phyloP scores from a whole-genome alignment of 1,140 invertebrate species.

The Aphis gossypii region DNA sequence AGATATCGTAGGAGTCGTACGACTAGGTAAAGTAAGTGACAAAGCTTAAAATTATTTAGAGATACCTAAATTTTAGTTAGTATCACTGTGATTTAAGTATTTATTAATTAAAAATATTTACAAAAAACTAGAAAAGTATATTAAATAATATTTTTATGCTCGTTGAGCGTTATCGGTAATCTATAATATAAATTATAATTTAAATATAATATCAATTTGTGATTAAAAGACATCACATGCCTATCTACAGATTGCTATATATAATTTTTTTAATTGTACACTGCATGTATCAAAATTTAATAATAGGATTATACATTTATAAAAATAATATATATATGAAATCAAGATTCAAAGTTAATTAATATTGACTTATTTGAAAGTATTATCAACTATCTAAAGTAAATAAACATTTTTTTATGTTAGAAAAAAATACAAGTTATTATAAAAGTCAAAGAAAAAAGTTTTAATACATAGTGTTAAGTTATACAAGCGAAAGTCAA shows the following conservation, averaged over 20 bases:
- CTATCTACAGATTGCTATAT: background rate
- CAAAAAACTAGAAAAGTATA: background rate
- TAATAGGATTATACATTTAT: background rate
- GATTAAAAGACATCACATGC: background rate
- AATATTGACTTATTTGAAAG: background rate
- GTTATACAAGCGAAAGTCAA: background rate
- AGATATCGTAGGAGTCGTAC: no score
- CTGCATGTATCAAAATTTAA: background rate
- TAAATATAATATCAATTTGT: background rate
- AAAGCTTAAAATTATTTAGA: no score
- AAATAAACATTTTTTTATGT: background rate
- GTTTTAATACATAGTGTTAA: background rate
- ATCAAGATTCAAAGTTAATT: background rate
- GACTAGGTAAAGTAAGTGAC: no score
- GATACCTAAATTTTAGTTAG: background rate
- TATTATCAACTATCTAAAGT: background rate
- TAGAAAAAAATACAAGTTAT: no score
- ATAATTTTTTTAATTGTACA: background rate
- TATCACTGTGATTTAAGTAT: background rate
- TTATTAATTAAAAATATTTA: background rate
- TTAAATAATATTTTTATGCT: background rate
- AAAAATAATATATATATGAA: background rate
- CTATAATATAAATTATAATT: background rate
- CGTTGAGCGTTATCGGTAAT: background rate
- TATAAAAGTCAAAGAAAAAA: background rate